phyloP scores from a whole-genome alignment of 2,797 vertebrate species.

The Hypotaenidia okinawae region DNA sequence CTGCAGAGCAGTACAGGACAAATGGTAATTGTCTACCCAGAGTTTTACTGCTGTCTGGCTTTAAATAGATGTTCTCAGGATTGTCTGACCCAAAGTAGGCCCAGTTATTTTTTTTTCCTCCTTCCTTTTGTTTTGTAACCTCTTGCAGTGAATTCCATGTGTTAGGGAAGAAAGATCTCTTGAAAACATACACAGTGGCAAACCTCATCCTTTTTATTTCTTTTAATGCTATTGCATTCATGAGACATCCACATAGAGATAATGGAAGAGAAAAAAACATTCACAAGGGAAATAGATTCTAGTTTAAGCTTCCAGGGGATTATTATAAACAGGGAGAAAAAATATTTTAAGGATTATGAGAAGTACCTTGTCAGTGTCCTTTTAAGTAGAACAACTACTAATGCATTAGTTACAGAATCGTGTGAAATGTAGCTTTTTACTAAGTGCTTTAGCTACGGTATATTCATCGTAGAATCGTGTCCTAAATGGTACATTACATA shows the following conservation, averaged over 20 bases:
- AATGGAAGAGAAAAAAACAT: conserved; percentile 1
- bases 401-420: conserved; percentile 41
- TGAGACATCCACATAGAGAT: neutral
- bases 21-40: neutral
- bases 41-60: conserved; percentile 40
- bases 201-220: conserved; percentile 12
- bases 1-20: conserved; percentile 15
- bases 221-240: conserved; percentile 29
- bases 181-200: conserved; percentile 32
- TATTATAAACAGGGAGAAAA: conserved; percentile 37
- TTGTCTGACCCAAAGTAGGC: neutral
- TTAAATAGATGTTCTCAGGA: conserved; percentile 15
- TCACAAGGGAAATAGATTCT: conserved; percentile 21
- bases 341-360: conserved; percentile 46
- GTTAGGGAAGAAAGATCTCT: conserved; percentile 11
- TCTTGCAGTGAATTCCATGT: conserved; percentile 10
- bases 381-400: conserved; percentile 47
- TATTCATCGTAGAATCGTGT: conserved; percentile 5
- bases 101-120: neutral
- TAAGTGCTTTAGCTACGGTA: conserved; percentile 9
- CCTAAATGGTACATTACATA: neutral
- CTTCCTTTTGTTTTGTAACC: conserved; percentile 44
- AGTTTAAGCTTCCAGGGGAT: conserved; percentile 44
- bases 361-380: conserved; percentile 40
- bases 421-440: conserved; percentile 40